phyloP scores from a whole-genome alignment of 2,888 invertebrate genomes.

The Altica lythri region DNA sequence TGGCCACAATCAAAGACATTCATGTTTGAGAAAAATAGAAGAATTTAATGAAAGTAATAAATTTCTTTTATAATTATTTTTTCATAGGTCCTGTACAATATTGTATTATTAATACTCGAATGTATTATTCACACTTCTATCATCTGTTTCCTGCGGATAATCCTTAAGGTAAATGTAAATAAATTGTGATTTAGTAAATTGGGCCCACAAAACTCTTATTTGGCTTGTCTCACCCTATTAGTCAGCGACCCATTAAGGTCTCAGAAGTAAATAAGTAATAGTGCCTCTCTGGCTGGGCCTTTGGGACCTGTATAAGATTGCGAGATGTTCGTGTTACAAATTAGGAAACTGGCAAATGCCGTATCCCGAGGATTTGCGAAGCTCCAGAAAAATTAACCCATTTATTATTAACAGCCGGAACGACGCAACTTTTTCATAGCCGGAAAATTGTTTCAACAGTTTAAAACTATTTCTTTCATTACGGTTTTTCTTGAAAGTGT shows the following conservation, averaged over 20 bases:
- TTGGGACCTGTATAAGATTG: constrained; percentile 48
- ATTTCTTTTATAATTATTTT: too few species aligned
- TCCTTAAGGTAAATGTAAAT: too few species aligned
- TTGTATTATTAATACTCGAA: too few species aligned
- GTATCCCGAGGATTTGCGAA: constrained; percentile 53
- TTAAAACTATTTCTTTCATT: too few species aligned
- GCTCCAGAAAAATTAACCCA: constrained; percentile 57
- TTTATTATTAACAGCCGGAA: constrained; percentile 56
- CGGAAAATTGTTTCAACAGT: too few species aligned
- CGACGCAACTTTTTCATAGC: constrained; percentile 49
- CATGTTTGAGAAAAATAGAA: too few species aligned
- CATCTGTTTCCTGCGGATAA: too few species aligned
- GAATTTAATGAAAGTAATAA: too few species aligned
- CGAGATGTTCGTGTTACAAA: constrained; percentile 53
- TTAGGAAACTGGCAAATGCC: constrained; percentile 51
- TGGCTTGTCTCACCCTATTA: constrained; percentile 7
- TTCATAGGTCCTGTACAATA: too few species aligned
- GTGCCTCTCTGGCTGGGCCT: constrained; percentile 38
- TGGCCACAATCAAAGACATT: too few species aligned
- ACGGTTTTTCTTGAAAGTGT: too few species aligned
- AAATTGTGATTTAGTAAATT: background rate
- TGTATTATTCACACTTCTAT: too few species aligned
- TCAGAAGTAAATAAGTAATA: constrained; percentile 46
- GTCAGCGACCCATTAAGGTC: constrained; percentile 20
- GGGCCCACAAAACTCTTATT: constrained; percentile 1